Conservation (phyloP, 2,113 vertebrate genomes). For the Eptesicus fuscus region DNA sequence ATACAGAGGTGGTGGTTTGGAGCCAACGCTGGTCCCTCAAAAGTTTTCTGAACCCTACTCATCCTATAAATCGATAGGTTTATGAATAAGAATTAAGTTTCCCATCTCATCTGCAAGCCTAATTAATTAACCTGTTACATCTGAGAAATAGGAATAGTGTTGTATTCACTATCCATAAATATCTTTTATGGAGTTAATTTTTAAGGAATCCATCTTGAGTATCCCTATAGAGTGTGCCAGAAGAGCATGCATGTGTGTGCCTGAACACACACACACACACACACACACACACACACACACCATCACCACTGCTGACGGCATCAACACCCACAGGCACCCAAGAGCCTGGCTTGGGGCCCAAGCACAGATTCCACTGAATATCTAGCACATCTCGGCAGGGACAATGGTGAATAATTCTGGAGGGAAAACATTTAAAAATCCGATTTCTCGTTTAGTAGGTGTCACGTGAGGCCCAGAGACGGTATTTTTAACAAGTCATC, state of each 20-base stretch:
- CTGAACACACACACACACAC: fast-evolving
- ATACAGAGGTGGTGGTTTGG: background rate
- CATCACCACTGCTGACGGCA: background rate
- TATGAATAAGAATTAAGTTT: background rate
- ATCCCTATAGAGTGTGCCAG: background rate
- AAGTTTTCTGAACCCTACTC: background rate
- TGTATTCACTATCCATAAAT: background rate
- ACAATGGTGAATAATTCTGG: background rate
- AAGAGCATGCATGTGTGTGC: fast-evolving
- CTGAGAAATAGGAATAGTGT: background rate
- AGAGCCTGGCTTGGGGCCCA: background rate
- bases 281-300: background rate
- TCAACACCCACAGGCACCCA: background rate
- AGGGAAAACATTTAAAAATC: background rate
- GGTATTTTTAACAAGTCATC: background rate
- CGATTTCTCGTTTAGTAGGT: background rate
- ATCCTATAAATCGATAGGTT: background rate
- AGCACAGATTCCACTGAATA: background rate
- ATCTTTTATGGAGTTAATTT: background rate
- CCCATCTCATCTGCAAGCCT: background rate
- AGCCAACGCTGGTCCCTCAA: background rate
- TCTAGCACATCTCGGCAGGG: background rate
- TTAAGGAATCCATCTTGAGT: background rate
- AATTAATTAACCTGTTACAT: background rate
- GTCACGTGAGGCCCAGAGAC: background rate